Percentiles rank a stretch among this genome's conserved stretches.
phyloP scores from a whole-genome alignment of 23 tunicate genomes.

The Phallusia fumigata region DNA sequence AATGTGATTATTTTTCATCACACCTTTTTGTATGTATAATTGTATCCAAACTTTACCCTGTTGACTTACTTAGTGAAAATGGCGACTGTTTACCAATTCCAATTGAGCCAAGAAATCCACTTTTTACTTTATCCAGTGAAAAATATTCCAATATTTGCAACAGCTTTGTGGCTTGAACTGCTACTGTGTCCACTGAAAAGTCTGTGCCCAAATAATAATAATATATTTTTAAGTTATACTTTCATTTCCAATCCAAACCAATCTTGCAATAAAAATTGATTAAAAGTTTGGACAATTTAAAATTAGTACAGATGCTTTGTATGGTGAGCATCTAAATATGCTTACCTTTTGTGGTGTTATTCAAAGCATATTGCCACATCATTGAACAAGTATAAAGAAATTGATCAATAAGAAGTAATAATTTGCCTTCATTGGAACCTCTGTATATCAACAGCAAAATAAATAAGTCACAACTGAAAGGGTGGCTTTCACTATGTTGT shows the following conservation, averaged over 20 bases:
- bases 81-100: constrained; percentile 78
- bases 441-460: constrained; percentile 12
- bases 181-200: constrained; percentile 38
- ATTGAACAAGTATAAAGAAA: constrained; percentile 37
- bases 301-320: too few relatives aligned
- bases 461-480: background rate
- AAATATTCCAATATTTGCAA: constrained; percentile 59
- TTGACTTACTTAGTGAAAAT: constrained; percentile 33
- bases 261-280: too few relatives aligned
- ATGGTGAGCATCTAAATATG: background rate
- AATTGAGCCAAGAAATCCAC: constrained; percentile 74
- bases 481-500: too few relatives aligned
- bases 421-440: constrained; percentile 32
- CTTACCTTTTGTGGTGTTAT: constrained; percentile 44
- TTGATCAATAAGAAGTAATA: constrained; percentile 50
- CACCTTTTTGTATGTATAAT: too few relatives aligned
- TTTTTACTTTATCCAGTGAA: constrained; percentile 60
- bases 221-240: too few relatives aligned
- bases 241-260: too few relatives aligned
- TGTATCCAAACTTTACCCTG: too few relatives aligned
- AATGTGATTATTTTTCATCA: too few relatives aligned
- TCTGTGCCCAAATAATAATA: constrained; percentile 17
- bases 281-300: too few relatives aligned
- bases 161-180: constrained; percentile 34
- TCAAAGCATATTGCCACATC: constrained; percentile 18